phyloP scores from a whole-genome alignment of 1,140 invertebrate species.

The Pollicipes pollicipes region DNA sequence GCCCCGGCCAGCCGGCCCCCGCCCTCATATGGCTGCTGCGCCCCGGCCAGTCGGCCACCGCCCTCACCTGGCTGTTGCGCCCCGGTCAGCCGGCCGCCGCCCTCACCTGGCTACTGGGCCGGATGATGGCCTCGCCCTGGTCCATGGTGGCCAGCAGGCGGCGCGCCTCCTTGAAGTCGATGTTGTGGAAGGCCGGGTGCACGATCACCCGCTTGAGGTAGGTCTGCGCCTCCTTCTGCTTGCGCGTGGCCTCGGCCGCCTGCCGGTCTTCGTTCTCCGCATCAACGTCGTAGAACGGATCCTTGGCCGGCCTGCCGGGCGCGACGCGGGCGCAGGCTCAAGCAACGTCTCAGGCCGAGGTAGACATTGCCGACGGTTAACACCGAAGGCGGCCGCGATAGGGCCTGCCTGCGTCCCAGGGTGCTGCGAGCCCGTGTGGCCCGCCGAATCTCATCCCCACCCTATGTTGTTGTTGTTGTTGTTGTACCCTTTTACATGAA shows the following conservation, averaged over 20 bases:
- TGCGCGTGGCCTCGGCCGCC: slow-evolving; percentile 60
- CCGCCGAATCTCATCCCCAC: too few species aligned
- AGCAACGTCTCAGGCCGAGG: too few species aligned
- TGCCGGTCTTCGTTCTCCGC: slow-evolving; percentile 59
- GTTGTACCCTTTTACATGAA: too few species aligned
- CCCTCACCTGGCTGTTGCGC: too few species aligned
- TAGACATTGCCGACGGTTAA: too few species aligned
- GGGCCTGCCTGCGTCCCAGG: too few species aligned
- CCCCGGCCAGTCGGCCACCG: not conserved
- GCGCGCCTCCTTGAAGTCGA: slow-evolving; percentile 80
- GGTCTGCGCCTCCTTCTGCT: slow-evolving; percentile 54
- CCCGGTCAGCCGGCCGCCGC: not conserved
- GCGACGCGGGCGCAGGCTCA: not conserved
- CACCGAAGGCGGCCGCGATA: too few species aligned
- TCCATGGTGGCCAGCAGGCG: slow-evolving; percentile 78
- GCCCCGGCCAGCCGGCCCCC: not conserved
- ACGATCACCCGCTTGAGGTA: slow-evolving; percentile 92
- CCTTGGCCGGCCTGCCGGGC: slow-evolving; percentile 34
- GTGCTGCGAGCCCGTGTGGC: too few species aligned
- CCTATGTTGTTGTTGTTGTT: too few species aligned
- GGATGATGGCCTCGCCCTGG: slow-evolving; percentile 86
- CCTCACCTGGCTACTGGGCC: slow-evolving; percentile 63
- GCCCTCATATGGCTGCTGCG: too few species aligned
- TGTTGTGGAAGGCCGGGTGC: slow-evolving; percentile 94
- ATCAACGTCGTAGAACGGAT: slow-evolving; percentile 82